Evolutionary conservation across 2,888 invertebrate genomes (phyloP), one percentile per base, ranked within the genome.

Genomic region (Drosophila nigritarsus): DNA sequence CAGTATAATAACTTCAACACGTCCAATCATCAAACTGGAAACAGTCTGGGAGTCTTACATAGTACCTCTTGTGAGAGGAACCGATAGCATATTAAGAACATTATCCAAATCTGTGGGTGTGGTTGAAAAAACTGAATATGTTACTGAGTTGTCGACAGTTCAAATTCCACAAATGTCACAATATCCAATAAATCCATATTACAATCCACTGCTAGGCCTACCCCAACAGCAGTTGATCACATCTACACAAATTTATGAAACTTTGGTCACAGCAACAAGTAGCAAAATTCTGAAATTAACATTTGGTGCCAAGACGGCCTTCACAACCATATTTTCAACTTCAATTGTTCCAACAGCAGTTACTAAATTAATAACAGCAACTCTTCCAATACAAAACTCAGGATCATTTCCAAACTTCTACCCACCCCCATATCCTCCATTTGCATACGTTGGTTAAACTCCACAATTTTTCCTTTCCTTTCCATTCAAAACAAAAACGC

Each of bases 301-400:
- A 15, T 98, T 98, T 91, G 97, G 98, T n/a, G 97, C 98, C 38
- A 97, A 97, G 92, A 97, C 97, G 0, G 96, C 97, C 0, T 96
- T 96, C 91, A 98, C 98, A 9, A 98, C 97, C 2, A 94, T 98
- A 68, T 97, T 95, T 92, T 96, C 97, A 3, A 97, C 97, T 45
- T 96, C 95, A 87, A 95, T 98, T 51, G 95, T 97, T 49, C 97
- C 97, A 9, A 97, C 97, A 1, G 94, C 96, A 59, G 92, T 97
- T 71, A 97, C 98, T n/a, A 96, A 96, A 20, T 97, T 96, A 91
- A 94, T 97, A 75, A 97, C 97, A 8, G 96, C 96, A 20, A 96
- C 97, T 0, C 94, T 97, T 34, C 95, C 97, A 3, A 94, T 97
- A 24, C 96, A 96, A 82, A 95, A 95, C 9, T 95, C 95, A 2